These are phyloP conservation scores for Aspidiotus rigidus DNA, from an alignment of 2,888 invertebrate genomes.

Conservation along the genomic window DNA sequence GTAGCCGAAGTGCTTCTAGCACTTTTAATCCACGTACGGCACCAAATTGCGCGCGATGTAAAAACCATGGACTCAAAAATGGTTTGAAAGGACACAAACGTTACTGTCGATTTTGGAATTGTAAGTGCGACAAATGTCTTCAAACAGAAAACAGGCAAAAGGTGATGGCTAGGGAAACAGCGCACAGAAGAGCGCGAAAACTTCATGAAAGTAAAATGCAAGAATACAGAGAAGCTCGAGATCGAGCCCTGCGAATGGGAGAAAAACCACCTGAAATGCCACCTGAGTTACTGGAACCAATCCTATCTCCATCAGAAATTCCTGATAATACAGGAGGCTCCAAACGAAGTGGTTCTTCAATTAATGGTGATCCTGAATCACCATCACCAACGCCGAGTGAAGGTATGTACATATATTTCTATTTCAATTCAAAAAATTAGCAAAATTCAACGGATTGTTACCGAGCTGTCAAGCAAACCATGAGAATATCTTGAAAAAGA, in stretches of 20 bases:
- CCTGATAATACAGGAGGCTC: too few relatives aligned
- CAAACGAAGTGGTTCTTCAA: too few relatives aligned
- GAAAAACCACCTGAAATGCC: slow-evolving; percentile 24
- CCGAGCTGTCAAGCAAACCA: too few relatives aligned
- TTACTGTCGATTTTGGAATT: slow-evolving; percentile 76
- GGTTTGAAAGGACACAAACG: slow-evolving; percentile 85
- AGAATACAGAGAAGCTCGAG: slow-evolving; percentile 10
- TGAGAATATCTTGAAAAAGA: too few relatives aligned
- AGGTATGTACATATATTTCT: too few relatives aligned
- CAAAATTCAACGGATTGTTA: too few relatives aligned
- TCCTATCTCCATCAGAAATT: slow-evolving; percentile 9
- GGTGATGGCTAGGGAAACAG: slow-evolving; percentile 83
- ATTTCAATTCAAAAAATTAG: too few relatives aligned
- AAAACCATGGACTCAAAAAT: slow-evolving; percentile 82
- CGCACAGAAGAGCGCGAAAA: slow-evolving; percentile 69
- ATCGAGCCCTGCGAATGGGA: slow-evolving; percentile 20
- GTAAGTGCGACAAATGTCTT: slow-evolving; percentile 77
- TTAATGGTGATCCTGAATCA: too few relatives aligned
- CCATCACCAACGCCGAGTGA: too few relatives aligned
- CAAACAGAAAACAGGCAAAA: slow-evolving; percentile 77
- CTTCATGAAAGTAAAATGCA: slow-evolving; percentile 56
- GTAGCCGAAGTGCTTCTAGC: slow-evolving; percentile 40
- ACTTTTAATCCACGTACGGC: slow-evolving; percentile 54
- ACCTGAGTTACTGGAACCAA: slow-evolving; percentile 16
- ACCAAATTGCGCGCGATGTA: slow-evolving; percentile 85